A percentile compares a stretch with the other conserved stretches of the same genome.
These are phyloP conservation scores for Chaetodon trifascialis DNA, from an alignment of 2,113 vertebrate species.

Conservation along the genomic window DNA sequence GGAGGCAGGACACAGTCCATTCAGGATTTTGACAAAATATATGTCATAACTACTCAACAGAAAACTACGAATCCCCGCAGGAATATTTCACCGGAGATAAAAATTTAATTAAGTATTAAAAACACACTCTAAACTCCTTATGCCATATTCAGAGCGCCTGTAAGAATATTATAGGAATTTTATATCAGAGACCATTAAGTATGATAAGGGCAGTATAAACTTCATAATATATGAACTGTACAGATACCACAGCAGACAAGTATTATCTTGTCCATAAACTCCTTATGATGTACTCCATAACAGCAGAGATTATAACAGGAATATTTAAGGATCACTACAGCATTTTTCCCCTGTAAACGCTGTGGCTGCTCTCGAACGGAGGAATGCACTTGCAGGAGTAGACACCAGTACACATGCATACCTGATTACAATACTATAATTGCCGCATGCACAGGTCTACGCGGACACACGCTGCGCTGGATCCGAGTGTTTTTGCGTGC, in stretches of 20 bases:
- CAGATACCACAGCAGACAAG: background rate
- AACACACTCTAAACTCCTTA: background rate
- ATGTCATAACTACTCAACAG: conserved; percentile 9
- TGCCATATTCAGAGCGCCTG: background rate
- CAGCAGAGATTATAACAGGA: background rate
- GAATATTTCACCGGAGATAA: background rate
- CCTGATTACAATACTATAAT: conserved; percentile 70
- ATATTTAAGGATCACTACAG: conserved; percentile 4
- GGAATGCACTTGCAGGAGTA: conserved; percentile 36
- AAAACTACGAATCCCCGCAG: background rate
- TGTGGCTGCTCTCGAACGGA: conserved; percentile 9
- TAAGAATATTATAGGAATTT: background rate
- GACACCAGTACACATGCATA: conserved; percentile 57
- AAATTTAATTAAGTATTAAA: background rate
- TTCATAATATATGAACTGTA: background rate
- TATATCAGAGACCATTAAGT: background rate
- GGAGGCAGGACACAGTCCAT: conserved; percentile 18
- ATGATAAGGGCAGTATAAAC: background rate
- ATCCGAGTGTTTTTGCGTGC: conserved; percentile 7
- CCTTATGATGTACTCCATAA: background rate
- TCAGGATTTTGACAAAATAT: conserved; percentile 11
- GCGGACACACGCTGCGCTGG: conserved; percentile 56
- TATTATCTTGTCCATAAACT: conserved; percentile 27
- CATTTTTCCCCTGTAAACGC: background rate
- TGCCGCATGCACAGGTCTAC: conserved; percentile 66